These are phyloP conservation scores for Microtus agrestis DNA, from an alignment of 2,797 vertebrate species.

Conservation along the genomic window DNA sequence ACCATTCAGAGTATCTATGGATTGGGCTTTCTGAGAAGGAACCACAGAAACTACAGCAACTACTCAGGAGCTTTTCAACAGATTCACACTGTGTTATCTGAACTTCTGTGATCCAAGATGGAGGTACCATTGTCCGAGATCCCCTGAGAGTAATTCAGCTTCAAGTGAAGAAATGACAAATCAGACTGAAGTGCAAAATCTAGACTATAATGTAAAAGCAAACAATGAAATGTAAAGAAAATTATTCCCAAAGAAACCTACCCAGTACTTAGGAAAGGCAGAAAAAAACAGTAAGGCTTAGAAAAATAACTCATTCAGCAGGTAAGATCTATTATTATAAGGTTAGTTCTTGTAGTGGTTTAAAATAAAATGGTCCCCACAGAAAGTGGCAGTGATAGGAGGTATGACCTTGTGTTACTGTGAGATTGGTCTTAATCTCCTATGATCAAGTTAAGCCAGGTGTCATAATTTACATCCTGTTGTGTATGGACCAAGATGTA, in stretches of 20 bases:
- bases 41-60: not conserved
- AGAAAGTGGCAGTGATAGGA: not conserved
- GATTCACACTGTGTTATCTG: not conserved
- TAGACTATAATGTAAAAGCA: not conserved
- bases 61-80: fast-evolving
- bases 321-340: not conserved
- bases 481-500: not conserved
- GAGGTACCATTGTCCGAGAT: not conserved
- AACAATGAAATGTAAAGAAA: not conserved
- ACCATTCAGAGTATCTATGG: not conserved
- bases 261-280: not conserved
- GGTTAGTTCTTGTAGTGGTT: not conserved
- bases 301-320: not conserved
- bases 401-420: not conserved
- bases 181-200: not conserved
- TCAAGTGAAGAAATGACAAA: not conserved
- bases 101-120: fast-evolving
- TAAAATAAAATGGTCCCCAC: not conserved
- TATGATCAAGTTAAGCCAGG: not conserved
- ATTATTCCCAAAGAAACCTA: not conserved
- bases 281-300: not conserved
- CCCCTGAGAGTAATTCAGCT: not conserved
- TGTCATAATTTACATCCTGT: not conserved
- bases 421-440: not conserved
- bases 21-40: not conserved